A percentile compares a stretch with the other conserved stretches of the same genome.
These are phyloP conservation scores for Taxidea taxus DNA, from an alignment of 2,113 vertebrate species.

Conservation along the genomic window DNA sequence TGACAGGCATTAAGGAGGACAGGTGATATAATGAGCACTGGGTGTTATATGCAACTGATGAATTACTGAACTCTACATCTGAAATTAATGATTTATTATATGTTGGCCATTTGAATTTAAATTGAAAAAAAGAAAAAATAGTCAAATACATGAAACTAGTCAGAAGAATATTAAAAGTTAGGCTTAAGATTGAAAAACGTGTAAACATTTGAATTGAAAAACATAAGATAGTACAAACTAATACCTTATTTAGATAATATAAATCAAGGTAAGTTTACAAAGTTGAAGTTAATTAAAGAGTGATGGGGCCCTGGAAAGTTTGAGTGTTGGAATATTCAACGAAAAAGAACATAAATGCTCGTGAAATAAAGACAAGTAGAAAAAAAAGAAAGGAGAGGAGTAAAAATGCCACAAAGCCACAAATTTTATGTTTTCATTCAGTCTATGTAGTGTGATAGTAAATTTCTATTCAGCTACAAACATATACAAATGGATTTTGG, in stretches of 20 bases:
- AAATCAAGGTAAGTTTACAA: slow-evolving; percentile 10
- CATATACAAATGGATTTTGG: background rate
- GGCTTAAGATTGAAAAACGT: background rate
- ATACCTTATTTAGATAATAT: slow-evolving; percentile 24
- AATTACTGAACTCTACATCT: background rate
- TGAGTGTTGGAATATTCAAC: background rate
- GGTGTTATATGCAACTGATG: background rate
- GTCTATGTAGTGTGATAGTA: background rate
- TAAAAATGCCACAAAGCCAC: background rate
- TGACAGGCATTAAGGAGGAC: background rate
- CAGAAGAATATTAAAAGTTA: background rate
- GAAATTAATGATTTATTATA: background rate
- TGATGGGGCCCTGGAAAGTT: background rate
- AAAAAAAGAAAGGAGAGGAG: background rate
- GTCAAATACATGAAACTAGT: background rate
- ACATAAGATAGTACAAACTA: background rate
- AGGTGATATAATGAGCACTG: background rate
- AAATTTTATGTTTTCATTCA: background rate
- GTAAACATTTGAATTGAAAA: background rate
- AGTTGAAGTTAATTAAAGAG: slow-evolving; percentile 39
- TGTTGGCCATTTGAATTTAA: background rate
- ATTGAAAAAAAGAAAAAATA: background rate
- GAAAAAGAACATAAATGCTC: background rate
- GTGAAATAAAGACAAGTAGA: background rate
- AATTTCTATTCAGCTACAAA: background rate